These are phyloP conservation scores for Megalonaias nervosa DNA, from an alignment of 1,140 invertebrate species.

Conservation along the genomic window DNA sequence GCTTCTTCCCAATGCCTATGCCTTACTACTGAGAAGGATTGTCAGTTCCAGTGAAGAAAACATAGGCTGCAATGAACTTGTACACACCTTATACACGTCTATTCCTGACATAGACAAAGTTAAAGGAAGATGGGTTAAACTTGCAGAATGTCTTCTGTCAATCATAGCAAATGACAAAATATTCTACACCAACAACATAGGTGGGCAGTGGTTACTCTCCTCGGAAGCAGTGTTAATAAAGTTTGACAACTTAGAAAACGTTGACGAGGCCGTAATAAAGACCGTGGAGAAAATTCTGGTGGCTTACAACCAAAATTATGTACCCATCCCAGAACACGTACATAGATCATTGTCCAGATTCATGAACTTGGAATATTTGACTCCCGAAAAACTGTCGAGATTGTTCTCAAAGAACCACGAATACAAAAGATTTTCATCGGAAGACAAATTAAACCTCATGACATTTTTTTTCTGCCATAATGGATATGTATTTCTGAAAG, in stretches of 20 bases:
- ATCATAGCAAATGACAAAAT: background rate
- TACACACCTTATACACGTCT: background rate
- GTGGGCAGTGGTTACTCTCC: background rate
- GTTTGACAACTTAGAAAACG: background rate
- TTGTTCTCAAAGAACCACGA: too few species aligned
- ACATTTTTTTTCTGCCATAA: too few species aligned
- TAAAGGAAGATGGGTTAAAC: slow-evolving; percentile 1
- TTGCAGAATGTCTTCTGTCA: background rate
- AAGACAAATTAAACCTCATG: too few species aligned
- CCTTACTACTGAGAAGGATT: slow-evolving; percentile 11
- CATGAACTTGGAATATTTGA: too few species aligned
- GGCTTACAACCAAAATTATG: too few species aligned
- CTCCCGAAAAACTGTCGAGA: too few species aligned
- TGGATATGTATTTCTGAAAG: too few species aligned
- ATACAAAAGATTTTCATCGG: too few species aligned
- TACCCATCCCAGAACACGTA: too few species aligned
- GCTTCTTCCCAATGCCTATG: slow-evolving; percentile 38
- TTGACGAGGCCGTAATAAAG: too few species aligned
- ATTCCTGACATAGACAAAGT: slow-evolving; percentile 4
- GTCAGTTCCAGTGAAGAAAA: background rate
- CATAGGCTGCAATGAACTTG: background rate
- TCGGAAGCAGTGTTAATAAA: background rate
- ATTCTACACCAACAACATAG: background rate
- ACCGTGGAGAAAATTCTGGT: too few species aligned
- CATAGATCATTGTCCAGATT: too few species aligned